phyloP scores from a whole-genome alignment of 2,888 invertebrate genomes.

The Aelia acuminata region DNA sequence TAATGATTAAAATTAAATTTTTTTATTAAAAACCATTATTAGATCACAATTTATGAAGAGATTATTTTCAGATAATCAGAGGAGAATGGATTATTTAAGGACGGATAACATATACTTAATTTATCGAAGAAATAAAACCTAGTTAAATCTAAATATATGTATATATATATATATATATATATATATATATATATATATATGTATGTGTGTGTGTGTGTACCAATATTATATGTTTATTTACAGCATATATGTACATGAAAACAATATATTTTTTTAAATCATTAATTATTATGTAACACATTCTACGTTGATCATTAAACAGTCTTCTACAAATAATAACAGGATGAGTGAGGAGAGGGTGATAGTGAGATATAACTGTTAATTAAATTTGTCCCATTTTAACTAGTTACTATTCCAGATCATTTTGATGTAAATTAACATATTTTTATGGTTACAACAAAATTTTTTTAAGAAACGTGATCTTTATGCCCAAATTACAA shows the following conservation, averaged over 20 bases:
- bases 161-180: no score
- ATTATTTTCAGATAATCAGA: constrained; percentile 16
- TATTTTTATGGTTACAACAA: no score
- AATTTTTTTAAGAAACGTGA: no score
- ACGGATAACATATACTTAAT: background rate
- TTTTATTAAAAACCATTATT: constrained; percentile 32
- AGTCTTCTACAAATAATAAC: background rate
- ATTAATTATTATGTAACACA: no score
- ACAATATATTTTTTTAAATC: no score
- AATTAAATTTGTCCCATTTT: no score
- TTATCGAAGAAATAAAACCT: constrained; percentile 4
- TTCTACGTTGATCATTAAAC: background rate
- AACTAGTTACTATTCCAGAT: background rate
- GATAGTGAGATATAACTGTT: background rate
- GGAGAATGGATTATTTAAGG: background rate
- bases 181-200: no score
- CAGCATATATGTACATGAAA: constrained; percentile 18
- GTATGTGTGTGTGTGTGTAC: no score
- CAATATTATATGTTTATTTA: constrained; percentile 21
- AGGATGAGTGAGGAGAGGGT: background rate
- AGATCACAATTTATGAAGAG: constrained; percentile 13
- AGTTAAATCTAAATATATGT: constrained; percentile 21
- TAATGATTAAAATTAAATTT: constrained; percentile 20
- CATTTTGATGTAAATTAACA: no score
- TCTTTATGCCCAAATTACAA: no score